Percentiles rank a stretch among this genome's conserved stretches.
These are phyloP conservation scores for Adelognathus sp. DNA, from an alignment of 2,888 invertebrate species.

Conservation along the genomic window DNA sequence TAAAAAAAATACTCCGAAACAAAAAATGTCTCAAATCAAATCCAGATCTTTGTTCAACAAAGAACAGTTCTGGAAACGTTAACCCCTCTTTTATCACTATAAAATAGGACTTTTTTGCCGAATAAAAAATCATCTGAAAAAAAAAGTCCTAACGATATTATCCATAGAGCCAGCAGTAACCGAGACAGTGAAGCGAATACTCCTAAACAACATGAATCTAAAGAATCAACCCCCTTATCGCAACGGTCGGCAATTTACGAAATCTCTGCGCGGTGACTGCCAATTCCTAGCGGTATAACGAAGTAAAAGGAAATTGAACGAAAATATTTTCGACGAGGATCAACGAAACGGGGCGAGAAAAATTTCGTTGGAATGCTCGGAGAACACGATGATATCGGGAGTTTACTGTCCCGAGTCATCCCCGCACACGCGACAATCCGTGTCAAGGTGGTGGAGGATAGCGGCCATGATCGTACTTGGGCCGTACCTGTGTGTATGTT, in stretches of 20 bases:
- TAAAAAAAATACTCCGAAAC: not conserved
- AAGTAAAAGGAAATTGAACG: not conserved
- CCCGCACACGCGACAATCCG: constrained; percentile 64
- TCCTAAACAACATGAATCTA: too few relatives aligned
- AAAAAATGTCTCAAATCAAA: not conserved
- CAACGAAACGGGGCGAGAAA: not conserved
- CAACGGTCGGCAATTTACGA: too few relatives aligned
- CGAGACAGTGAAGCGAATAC: too few relatives aligned
- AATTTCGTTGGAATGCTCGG: constrained; percentile 17
- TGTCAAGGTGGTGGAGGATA: constrained; percentile 77
- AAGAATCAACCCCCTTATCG: too few relatives aligned
- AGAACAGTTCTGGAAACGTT: too few relatives aligned
- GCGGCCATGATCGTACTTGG: constrained; percentile 71
- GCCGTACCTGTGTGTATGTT: constrained; percentile 36
- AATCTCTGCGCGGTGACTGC: too few relatives aligned
- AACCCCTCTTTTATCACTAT: too few relatives aligned
- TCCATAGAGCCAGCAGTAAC: too few relatives aligned
- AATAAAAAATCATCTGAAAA: too few relatives aligned
- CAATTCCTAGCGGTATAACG: too few relatives aligned
- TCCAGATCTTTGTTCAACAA: not conserved
- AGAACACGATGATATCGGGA: constrained; percentile 32
- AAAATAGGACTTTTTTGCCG: too few relatives aligned
- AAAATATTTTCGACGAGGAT: not conserved
- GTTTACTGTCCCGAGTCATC: constrained; percentile 19
- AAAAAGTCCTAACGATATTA: too few relatives aligned